These are phyloP conservation scores for Caenorhabditis wallacei DNA, from an alignment of 2,888 invertebrate genomes.

Conservation along the genomic window DNA sequence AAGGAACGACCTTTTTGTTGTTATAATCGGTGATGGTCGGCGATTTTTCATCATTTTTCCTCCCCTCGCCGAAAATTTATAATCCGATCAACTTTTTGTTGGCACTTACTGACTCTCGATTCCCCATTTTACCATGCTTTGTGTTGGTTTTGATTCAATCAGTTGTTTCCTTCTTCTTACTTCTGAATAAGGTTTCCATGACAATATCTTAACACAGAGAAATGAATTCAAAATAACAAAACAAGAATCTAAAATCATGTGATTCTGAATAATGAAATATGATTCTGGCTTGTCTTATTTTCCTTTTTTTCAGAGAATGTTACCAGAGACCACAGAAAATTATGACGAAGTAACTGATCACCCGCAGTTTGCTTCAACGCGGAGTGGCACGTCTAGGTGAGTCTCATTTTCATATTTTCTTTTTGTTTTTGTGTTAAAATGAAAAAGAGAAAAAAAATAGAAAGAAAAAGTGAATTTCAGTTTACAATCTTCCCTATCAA, in stretches of 20 bases:
- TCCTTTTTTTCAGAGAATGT: conserved; percentile 64
- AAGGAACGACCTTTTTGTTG: conserved; percentile 40
- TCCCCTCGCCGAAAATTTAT: conserved; percentile 47
- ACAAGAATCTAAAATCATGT: conserved; percentile 13
- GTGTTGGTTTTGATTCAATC: conserved; percentile 12
- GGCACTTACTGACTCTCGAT: conserved; percentile 32
- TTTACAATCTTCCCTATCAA: conserved; percentile 66
- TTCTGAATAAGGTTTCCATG: background rate
- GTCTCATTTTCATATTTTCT: background rate
- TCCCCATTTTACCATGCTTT: background rate
- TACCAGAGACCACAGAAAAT: conserved; percentile 59
- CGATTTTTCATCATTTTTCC: conserved; percentile 24
- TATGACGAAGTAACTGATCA: conserved; percentile 63
- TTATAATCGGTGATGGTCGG: conserved; percentile 35
- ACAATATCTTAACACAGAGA: background rate
- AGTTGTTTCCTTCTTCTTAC: conserved; percentile 13
- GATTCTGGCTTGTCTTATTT: background rate
- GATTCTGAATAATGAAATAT: conserved; percentile 6
- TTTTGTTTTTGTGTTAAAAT: background rate
- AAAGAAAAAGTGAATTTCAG: conserved; percentile 37
- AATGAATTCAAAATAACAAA: background rate
- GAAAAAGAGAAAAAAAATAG: background rate
- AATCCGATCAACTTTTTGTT: conserved; percentile 60
- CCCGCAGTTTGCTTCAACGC: conserved; percentile 48
- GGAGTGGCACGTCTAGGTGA: conserved; percentile 57